Evolutionary conservation across 2,888 invertebrate genomes (phyloP), one percentile per base, ranked within the genome.

Genomic region (Melitaea athalia): DNA sequence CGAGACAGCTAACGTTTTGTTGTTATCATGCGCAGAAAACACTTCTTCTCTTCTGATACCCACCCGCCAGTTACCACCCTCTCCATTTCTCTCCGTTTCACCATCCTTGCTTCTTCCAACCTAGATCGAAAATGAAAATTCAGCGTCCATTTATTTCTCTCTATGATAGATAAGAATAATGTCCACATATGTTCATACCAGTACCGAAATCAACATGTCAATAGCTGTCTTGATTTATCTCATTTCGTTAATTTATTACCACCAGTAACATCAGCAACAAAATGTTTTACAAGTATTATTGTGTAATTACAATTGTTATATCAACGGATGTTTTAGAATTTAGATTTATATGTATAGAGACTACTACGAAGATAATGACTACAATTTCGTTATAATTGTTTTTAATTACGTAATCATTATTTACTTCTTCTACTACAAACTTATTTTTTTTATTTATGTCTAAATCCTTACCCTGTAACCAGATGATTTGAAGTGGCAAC

Each of bases 401-500:
- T 24, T 24, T 24, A 24, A 24, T 24, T 24, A 2, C 3, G 3
- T 24, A n/a, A n/a, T n/a, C 5, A 49, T 49, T 6, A 49, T 14
- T 49, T n/a, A n/a, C 47, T n/a, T 49, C 47, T 59, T 59, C 12
- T 63, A 62, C 45, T 33, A 61, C 47, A 59, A 45, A 47, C 66
- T 69, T 52, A 47, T 42, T 47, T 31, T 8, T 15, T 15, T 64
- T 47, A 31, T 10, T 5, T 33, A 17, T 10, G 24, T 10, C 31
- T 33, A 31, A 72, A 45, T 72, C 69, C 96, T 95, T 94, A 98
- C 98, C 95, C 98, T 95, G 89, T 98, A 98, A 87, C 98, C 98
- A 74, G 98, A 98, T 50, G 98, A 98, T 89, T 98, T 98, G 91
- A 98, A 98, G 88, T 98, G 98, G 85, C 99, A 99, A 70, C 99